These are phyloP conservation scores for Excalfactoria chinensis DNA, from an alignment of 2,113 vertebrate genomes.

Conservation along the genomic window DNA sequence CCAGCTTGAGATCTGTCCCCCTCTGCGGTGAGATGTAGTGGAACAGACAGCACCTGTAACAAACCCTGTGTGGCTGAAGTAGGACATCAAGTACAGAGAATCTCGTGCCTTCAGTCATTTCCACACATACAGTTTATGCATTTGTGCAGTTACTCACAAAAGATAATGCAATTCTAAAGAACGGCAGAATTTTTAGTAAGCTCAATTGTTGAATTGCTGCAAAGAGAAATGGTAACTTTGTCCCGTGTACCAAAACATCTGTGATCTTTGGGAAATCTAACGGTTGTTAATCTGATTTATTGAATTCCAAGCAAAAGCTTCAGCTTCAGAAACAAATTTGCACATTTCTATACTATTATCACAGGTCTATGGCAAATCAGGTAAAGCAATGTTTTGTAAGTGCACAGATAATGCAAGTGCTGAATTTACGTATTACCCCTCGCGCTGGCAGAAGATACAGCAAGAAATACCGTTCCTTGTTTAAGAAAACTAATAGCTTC, in stretches of 20 bases:
- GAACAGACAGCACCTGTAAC: neutral
- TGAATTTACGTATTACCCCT: slow-evolving; percentile 70
- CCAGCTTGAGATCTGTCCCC: neutral
- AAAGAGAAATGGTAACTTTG: neutral
- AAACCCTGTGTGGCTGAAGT: neutral
- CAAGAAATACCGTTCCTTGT: slow-evolving; percentile 75
- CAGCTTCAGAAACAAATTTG: slow-evolving; percentile 46
- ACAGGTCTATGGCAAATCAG: slow-evolving; percentile 53
- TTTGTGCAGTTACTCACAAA: neutral
- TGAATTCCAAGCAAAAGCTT: slow-evolving; percentile 54
- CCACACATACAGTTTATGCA: neutral
- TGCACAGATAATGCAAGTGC: slow-evolving; percentile 34
- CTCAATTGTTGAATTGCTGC: neutral
- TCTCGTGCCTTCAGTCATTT: neutral
- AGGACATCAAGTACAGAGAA: neutral
- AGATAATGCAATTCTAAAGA: neutral
- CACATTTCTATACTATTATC: slow-evolving; percentile 45
- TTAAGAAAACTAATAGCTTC: slow-evolving; percentile 83
- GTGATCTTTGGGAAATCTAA: neutral
- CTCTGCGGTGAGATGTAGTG: accelerated
- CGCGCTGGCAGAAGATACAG: slow-evolving; percentile 42
- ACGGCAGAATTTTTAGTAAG: neutral
- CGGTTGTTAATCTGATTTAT: slow-evolving; percentile 1
- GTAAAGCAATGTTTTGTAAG: slow-evolving; percentile 19
- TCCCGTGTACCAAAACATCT: neutral